A percentile compares a stretch with the other conserved stretches of the same genome.
phyloP scores from a whole-genome alignment of 2,113 vertebrate species.

The Ranitomeya imitator region DNA sequence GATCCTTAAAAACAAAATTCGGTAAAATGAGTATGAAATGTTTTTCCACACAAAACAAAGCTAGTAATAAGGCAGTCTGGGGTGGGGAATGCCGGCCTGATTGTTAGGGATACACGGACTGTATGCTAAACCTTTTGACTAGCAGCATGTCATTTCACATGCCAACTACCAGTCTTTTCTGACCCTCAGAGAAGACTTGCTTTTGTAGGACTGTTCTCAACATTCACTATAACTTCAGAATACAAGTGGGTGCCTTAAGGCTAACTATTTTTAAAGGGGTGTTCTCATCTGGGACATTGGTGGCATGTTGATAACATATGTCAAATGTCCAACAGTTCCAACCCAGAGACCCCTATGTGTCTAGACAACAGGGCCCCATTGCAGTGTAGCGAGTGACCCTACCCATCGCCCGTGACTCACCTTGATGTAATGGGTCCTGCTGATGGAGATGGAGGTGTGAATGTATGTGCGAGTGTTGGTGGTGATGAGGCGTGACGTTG shows the following conservation, averaged over 20 bases:
- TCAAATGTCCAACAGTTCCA: too few relatives aligned
- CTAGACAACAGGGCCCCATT: too few relatives aligned
- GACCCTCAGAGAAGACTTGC: neutral
- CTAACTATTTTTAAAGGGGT: too few relatives aligned
- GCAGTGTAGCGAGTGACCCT: neutral
- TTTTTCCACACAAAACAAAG: neutral
- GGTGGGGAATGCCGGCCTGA: neutral
- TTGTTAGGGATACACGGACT: neutral
- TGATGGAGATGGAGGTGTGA: constrained; percentile 98
- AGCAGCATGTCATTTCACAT: neutral
- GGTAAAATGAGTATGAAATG: neutral
- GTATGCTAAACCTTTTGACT: neutral
- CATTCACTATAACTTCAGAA: neutral
- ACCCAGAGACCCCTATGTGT: too few relatives aligned
- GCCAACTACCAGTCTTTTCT: neutral
- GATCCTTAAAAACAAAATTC: neutral
- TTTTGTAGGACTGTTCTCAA: neutral
- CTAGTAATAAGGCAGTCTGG: neutral
- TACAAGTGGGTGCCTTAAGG: neutral
- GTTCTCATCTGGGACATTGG: too few relatives aligned
- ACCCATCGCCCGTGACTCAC: constrained; percentile 68
- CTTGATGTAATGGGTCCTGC: constrained; percentile 98
- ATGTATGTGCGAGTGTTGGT: constrained; percentile 99
- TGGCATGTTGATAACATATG: too few relatives aligned
- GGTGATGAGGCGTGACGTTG: constrained; percentile 97